A percentile compares a stretch with the other conserved stretches of the same genome.
Conservation (phyloP, 2,113 vertebrate species). For the Gallinago paraguaiae region DNA sequence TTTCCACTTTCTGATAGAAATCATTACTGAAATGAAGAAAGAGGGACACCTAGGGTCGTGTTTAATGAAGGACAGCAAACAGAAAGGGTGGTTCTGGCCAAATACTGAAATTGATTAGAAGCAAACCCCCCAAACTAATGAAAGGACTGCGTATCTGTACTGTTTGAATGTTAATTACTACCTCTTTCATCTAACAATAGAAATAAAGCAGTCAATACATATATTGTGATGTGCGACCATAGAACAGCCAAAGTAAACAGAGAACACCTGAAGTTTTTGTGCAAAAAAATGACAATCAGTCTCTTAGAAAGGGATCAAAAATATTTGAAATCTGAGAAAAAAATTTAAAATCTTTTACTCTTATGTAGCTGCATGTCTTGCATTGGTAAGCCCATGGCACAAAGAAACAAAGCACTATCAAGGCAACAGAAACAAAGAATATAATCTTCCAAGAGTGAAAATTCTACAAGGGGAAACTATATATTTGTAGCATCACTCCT, state of each 20-base stretch:
- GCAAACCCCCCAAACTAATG: neutral
- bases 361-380: neutral
- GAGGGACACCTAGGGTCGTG: conserved; percentile 45
- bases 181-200: neutral
- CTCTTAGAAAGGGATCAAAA: neutral
- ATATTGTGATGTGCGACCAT: neutral
- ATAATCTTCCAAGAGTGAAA: neutral
- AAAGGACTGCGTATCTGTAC: neutral
- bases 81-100: neutral
- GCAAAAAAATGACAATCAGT: neutral
- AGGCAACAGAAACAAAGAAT: neutral
- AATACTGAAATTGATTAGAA: neutral
- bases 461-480: neutral
- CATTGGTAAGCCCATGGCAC: neutral
- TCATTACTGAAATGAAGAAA: conserved; percentile 28
- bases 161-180: neutral
- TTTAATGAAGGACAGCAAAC: conserved; percentile 35
- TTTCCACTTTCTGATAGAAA: conserved; percentile 10
- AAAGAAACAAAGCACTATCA: neutral
- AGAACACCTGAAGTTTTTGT: neutral
- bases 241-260: neutral
- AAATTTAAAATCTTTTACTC: neutral
- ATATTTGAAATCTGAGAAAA: neutral
- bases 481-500: neutral
- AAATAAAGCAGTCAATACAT: neutral